Conservation (phyloP, 2,888 invertebrate species). For the Nipponacmea schrenckii region DNA sequence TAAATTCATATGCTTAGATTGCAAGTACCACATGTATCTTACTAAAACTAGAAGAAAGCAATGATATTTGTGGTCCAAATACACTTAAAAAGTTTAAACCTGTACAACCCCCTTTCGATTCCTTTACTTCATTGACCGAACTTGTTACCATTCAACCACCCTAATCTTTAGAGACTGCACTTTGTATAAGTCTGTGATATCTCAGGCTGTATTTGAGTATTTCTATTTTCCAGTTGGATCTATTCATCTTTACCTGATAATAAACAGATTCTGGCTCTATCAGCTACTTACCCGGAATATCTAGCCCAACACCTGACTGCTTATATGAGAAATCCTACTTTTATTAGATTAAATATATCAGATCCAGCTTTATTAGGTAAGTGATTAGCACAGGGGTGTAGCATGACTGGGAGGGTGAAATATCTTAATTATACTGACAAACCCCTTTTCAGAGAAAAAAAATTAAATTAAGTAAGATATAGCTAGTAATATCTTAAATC, state of each 20-base stretch:
- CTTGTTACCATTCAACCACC: no score
- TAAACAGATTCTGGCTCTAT: constrained; percentile 90
- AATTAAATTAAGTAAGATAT: no score
- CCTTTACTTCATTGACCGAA: no score
- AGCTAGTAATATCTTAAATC: no score
- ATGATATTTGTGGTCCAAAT: no score
- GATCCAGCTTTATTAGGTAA: constrained; percentile 72
- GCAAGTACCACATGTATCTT: no score
- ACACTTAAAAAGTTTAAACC: no score
- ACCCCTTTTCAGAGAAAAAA: not conserved
- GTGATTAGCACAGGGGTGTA: not conserved
- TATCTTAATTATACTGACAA: not conserved
- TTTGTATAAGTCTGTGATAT: no score
- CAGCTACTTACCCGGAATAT: constrained; percentile 89
- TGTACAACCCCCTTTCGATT: no score
- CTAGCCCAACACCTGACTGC: constrained; percentile 78
- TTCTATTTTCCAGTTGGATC: constrained; percentile 74
- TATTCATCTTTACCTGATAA: constrained; percentile 78
- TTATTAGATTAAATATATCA: constrained; percentile 79
- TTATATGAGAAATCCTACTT: constrained; percentile 83
- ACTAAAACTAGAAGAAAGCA: no score
- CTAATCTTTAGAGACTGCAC: no score
- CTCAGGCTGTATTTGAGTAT: not conserved
- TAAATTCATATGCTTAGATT: no score
- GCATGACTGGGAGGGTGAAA: not conserved